Base-by-base conservation (phyloP, 2,113 vertebrate species). In the Poeciliopsis retropinna region DNA sequence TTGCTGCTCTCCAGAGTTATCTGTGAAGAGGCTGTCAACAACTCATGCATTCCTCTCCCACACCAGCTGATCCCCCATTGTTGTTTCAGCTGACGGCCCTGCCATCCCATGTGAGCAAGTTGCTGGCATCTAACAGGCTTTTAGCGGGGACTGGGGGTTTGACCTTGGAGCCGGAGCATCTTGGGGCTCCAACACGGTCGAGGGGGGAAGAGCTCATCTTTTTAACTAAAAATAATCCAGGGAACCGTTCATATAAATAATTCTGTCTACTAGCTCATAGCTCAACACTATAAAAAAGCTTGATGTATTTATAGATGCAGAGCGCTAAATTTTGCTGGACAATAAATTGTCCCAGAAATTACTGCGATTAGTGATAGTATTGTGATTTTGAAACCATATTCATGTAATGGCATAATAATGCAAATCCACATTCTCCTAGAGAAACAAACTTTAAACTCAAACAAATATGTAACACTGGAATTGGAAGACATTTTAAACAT, bases 81-180 rank as follows among this genome's bases (percentile, higher is more conserved):
- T 92, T 94, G 89, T 90, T 91, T 91, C 93, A 94, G 92, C 90
- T 94, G 91, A 78, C 77, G 27, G 69, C 62, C 62, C 27, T 31
- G 60, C 60, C 39, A 30, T 69, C 73, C 84, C 82, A 76, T 86
- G 83, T 88, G 85, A 87, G 85, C 80, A 78, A 70, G 72, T 65
- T 67, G 82, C 83, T 81, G 85, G 68, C 84, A 80, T 89, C 81
- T 66, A n/a, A 29, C 79, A 86, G 85, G 84, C 78, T 72, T 60
- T 81, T 54, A 72, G 74, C 83, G 60, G 32, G 66, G 19, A 29
- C 67, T 70, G 60, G 25, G 28, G 81, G 39, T 88, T 89, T 92
- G 90, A 93, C 92, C 92, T 93, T 93, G 90, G 77, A 81, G 85
- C 30, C 54, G 54, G 67, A 85, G 73, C 87, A 87, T 90, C 90